phyloP scores from a whole-genome alignment of 2,797 vertebrate species.

The Hippopotamyrus pictus region DNA sequence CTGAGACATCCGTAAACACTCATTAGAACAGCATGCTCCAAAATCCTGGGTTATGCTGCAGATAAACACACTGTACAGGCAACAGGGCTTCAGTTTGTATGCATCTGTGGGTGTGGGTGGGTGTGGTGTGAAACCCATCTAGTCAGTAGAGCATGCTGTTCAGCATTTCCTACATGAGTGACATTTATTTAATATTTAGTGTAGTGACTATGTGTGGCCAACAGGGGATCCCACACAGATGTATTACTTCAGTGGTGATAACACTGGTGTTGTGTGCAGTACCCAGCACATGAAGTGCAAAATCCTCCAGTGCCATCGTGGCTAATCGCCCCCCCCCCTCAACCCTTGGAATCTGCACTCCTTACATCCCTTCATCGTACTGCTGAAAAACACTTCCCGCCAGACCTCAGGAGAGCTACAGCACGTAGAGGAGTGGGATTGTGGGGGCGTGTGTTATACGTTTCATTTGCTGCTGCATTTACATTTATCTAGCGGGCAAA shows the following conservation, averaged over 20 bases:
- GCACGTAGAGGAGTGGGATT: not conserved
- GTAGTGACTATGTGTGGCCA: not conserved
- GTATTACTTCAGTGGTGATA: not conserved
- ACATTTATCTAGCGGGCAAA: not conserved
- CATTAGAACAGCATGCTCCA: not conserved
- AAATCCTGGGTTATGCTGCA: not conserved
- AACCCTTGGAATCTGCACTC: not conserved
- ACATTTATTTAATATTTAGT: not conserved
- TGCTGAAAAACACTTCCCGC: not conserved
- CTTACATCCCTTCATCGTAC: not conserved
- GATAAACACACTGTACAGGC: not conserved
- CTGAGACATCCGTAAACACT: not conserved
- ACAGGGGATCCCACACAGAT: not conserved
- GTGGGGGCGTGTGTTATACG: not conserved
- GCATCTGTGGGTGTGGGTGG: not conserved
- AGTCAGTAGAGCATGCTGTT: not conserved
- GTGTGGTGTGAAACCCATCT: not conserved
- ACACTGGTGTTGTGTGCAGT: not conserved
- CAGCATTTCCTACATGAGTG: not conserved
- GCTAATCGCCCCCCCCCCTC: too few relatives aligned
- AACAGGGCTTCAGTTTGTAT: not conserved
- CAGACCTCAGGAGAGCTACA: not conserved
- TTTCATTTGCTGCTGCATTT: not conserved
- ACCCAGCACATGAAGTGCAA: not conserved
- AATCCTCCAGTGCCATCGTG: not conserved